Evolutionary conservation across 2,113 vertebrate genomes (phyloP).

Genomic region (Hippoglossus stenolepis): DNA sequence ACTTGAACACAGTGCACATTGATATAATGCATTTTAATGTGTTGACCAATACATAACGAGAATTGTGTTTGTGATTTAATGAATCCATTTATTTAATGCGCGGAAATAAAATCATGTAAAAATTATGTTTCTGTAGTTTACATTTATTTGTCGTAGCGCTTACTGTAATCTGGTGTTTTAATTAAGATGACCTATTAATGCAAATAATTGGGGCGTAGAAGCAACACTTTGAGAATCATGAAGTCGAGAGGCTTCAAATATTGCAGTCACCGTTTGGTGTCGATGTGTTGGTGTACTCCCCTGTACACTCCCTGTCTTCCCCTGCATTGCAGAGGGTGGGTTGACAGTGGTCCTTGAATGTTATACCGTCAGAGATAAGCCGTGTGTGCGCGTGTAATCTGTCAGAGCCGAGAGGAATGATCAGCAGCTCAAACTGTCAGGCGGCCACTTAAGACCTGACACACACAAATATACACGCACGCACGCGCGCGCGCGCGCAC

Average conservation of each 20-base stretch:
- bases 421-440: constrained; percentile 69
- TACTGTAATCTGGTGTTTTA: no score
- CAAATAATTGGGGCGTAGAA: not conserved
- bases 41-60: no score
- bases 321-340: constrained; percentile 62
- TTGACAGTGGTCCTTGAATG: constrained; percentile 67
- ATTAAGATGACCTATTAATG: not conserved
- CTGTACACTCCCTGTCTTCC: constrained; percentile 9
- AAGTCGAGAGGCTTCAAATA: constrained; percentile 4
- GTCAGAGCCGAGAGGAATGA: constrained; percentile 62
- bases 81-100: no score
- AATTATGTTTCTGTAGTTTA: not conserved
- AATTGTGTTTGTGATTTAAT: no score
- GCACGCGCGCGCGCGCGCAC: no score
- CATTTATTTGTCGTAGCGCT: no score
- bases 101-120: not conserved
- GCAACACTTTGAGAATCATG: no score
- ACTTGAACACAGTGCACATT: not conserved
- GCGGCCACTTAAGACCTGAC: constrained; percentile 72
- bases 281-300: constrained; percentile 18
- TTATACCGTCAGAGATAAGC: constrained; percentile 52
- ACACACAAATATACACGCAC: constrained; percentile 19
- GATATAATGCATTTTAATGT: not conserved
- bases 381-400: constrained; percentile 48
- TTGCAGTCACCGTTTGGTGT: constrained; percentile 8